Conservation (phyloP, 1,140 invertebrate genomes). For the Drosophila kurseongensis region DNA sequence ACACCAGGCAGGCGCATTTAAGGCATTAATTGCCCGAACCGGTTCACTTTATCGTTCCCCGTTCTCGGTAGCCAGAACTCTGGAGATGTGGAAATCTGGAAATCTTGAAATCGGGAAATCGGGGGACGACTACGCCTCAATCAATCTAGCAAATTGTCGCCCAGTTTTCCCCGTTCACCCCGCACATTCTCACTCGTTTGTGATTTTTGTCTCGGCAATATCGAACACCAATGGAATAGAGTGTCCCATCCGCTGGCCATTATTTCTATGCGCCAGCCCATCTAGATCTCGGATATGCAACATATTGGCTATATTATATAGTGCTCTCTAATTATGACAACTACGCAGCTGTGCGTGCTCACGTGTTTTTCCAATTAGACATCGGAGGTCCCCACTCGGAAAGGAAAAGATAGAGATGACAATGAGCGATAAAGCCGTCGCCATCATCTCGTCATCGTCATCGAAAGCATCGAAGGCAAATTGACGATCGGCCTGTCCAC, state of each 20-base stretch:
- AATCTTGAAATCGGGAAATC: conserved; percentile 1
- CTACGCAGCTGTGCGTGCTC: conserved; percentile 80
- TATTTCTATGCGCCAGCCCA: conserved; percentile 11
- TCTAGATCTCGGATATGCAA: conserved; percentile 31
- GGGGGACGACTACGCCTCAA: conserved; percentile 60
- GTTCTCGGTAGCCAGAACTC: background rate
- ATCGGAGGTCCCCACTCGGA: conserved; percentile 1
- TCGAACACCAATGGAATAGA: conserved; percentile 33
- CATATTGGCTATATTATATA: conserved; percentile 26
- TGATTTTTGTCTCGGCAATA: conserved; percentile 30
- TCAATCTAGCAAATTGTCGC: conserved; percentile 83
- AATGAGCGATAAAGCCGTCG: conserved; percentile 80
- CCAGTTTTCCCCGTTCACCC: conserved; percentile 35
- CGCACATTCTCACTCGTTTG: conserved; percentile 13
- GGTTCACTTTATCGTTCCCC: conserved; percentile 46
- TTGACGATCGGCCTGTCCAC: conserved; percentile 72
- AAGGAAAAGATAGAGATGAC: conserved; percentile 54
- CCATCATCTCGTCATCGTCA: conserved; percentile 49
- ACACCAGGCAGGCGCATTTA: conserved; percentile 79
- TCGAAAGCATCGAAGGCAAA: conserved; percentile 46
- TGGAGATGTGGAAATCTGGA: background rate
- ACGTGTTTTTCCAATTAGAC: conserved; percentile 82
- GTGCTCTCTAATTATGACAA: conserved; percentile 78
- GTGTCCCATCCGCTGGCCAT: conserved; percentile 16
- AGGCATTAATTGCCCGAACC: conserved; percentile 77